Evolutionary conservation across 2,888 invertebrate species (phyloP).

Genomic region (Hemithea aestivaria): DNA sequence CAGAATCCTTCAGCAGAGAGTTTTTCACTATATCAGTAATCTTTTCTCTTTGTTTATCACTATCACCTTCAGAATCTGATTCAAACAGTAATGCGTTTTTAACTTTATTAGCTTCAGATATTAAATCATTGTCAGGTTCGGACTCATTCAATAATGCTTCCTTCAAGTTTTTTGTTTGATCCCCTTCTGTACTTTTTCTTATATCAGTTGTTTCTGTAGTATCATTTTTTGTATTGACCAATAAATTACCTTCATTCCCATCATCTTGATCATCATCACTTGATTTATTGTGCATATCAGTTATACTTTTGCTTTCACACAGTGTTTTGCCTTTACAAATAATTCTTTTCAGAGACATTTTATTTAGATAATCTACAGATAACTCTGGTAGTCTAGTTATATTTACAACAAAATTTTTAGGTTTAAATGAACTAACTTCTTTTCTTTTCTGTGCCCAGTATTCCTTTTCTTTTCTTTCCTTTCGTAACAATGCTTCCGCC

Average conservation of each 20-base stretch:
- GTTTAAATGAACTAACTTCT: conserved; percentile 50
- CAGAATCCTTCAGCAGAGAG: conserved; percentile 37
- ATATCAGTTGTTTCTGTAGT: not conserved
- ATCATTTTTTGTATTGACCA: not conserved
- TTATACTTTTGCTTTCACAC: conserved; percentile 30
- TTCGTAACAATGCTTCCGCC: conserved; percentile 14
- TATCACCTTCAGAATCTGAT: conserved; percentile 34
- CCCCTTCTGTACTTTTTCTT: conserved; percentile 10
- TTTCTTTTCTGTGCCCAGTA: conserved; percentile 41
- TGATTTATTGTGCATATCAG: conserved; percentile 4
- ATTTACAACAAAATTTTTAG: conserved; percentile 49
- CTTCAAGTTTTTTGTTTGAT: no score
- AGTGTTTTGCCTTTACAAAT: conserved; percentile 37
- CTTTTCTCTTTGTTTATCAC: conserved; percentile 4
- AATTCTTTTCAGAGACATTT: conserved; percentile 46
- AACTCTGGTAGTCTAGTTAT: conserved; percentile 47
- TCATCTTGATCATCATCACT: not conserved
- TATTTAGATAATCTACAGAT: conserved; percentile 38
- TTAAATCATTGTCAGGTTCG: conserved; percentile 12
- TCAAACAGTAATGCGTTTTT: conserved; percentile 38
- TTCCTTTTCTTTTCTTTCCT: conserved; percentile 24
- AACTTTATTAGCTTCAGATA: conserved; percentile 26
- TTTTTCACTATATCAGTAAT: not conserved
- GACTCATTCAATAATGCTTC: conserved; percentile 5
- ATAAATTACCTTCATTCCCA: not conserved